Evolutionary conservation across 2,888 invertebrate species (phyloP).

Genomic region (Incurvaria masculella): DNA sequence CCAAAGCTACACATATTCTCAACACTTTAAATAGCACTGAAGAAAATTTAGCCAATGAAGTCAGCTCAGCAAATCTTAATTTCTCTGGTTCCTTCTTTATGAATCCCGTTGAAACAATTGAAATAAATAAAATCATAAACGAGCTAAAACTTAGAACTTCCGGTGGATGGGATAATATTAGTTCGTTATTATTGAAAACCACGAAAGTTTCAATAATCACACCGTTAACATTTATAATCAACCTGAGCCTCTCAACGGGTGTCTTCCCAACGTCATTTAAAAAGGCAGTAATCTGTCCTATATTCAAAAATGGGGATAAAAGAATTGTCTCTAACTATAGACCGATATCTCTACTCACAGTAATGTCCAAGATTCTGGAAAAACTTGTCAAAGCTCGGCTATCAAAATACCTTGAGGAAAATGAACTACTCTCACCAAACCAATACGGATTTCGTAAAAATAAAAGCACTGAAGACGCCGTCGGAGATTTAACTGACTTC

Average conservation of each 20-base stretch:
- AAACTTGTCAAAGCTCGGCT: conserved; percentile 2
- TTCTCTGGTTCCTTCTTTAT: not conserved
- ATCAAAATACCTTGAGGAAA: not conserved
- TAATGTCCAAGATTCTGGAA: conserved; percentile 2
- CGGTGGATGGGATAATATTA: not conserved
- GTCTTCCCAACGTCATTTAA: conserved; percentile 1
- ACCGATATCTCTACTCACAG: conserved; percentile 2
- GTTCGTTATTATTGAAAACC: not conserved
- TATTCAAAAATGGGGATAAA: conserved; percentile 1
- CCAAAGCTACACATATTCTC: not conserved
- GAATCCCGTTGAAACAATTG: not conserved
- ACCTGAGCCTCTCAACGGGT: conserved; percentile 1
- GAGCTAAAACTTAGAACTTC: not conserved
- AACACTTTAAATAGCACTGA: not conserved
- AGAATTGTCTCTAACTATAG: conserved; percentile 1
- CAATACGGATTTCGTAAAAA: conserved; percentile 2
- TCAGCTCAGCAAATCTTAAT: not conserved
- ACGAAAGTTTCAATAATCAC: not conserved
- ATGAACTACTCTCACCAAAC: not conserved
- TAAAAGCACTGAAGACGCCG: conserved; percentile 1
- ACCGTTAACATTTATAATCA: not conserved
- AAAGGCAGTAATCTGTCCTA: conserved; percentile 1
- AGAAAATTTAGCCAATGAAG: not conserved
- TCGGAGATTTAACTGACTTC: not conserved
- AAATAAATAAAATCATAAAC: not conserved